Conservation (phyloP, 2,888 invertebrate species). For the Tetheella fluctuosa region DNA sequence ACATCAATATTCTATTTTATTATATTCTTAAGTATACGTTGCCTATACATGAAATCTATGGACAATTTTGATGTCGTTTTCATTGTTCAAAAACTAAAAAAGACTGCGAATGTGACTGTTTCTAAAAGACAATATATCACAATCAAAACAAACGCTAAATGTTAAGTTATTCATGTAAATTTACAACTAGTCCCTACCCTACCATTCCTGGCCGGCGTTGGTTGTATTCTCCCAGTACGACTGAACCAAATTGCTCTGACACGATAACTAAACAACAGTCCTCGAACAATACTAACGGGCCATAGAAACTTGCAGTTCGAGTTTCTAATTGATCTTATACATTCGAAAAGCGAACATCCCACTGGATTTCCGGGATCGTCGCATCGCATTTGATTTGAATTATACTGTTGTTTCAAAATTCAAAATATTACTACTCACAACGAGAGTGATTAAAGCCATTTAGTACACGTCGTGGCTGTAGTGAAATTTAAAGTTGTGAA, state of each 20-base stretch:
- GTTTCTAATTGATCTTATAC: constrained; percentile 54
- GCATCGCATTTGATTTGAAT: constrained; percentile 3
- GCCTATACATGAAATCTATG: too few relatives aligned
- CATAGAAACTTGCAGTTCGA: constrained; percentile 25
- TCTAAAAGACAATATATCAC: not conserved
- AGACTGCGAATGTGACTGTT: not conserved
- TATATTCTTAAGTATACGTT: too few relatives aligned
- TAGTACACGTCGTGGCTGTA: too few relatives aligned
- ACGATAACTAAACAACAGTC: constrained; percentile 33
- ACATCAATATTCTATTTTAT: too few relatives aligned
- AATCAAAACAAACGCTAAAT: not conserved
- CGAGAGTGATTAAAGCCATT: not conserved
- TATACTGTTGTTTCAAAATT: not conserved
- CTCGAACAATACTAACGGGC: constrained; percentile 22
- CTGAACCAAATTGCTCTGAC: constrained; percentile 28
- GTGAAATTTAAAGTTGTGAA: too few relatives aligned
- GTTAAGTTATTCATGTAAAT: constrained; percentile 18
- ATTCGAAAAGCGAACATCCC: constrained; percentile 25
- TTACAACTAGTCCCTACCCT: constrained; percentile 4
- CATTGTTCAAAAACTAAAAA: not conserved
- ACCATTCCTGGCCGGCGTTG: not conserved
- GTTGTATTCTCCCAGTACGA: constrained; percentile 26
- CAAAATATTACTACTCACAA: too few relatives aligned
- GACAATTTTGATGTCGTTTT: too few relatives aligned
- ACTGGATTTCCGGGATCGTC: not conserved